These are phyloP conservation scores for Melanotus villosus DNA, from an alignment of 2,888 invertebrate genomes.

Conservation along the genomic window DNA sequence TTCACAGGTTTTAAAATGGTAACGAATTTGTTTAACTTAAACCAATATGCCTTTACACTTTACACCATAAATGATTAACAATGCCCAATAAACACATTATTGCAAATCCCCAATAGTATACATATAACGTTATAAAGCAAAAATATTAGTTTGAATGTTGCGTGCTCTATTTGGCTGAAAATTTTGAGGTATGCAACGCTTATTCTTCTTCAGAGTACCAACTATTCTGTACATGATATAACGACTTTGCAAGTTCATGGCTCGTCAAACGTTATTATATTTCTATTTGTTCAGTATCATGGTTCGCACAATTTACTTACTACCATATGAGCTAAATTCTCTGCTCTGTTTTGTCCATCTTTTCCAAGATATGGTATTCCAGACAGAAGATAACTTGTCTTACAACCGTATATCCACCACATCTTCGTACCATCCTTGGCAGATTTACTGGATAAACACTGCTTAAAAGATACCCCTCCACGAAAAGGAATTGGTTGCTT, in stretches of 20 bases:
- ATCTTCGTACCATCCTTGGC: constrained; percentile 42
- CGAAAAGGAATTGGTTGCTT: constrained; percentile 38
- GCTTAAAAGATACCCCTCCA: constrained; percentile 28
- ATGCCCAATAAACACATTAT: too few species aligned
- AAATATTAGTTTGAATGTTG: too few species aligned
- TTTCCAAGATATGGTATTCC: constrained; percentile 25
- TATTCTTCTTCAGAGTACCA: too few species aligned
- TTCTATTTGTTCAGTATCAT: constrained; percentile 21
- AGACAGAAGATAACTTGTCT: constrained; percentile 14
- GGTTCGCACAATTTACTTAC: constrained; percentile 21
- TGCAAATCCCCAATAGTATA: too few species aligned
- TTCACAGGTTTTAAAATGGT: too few species aligned
- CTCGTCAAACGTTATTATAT: constrained; percentile 4
- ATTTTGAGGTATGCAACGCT: too few species aligned
- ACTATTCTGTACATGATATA: neutral
- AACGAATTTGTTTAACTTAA: too few species aligned
- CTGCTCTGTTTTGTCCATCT: constrained; percentile 4
- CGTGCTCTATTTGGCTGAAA: too few species aligned
- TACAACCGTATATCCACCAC: constrained; percentile 23
- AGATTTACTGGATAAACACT: constrained; percentile 38
- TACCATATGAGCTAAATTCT: constrained; percentile 12
- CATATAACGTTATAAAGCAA: too few species aligned
- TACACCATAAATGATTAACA: too few species aligned
- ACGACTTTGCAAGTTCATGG: neutral
- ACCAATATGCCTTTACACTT: too few species aligned